Base-by-base conservation (phyloP, 2,888 invertebrate species). In the Calephelis perditalis region DNA sequence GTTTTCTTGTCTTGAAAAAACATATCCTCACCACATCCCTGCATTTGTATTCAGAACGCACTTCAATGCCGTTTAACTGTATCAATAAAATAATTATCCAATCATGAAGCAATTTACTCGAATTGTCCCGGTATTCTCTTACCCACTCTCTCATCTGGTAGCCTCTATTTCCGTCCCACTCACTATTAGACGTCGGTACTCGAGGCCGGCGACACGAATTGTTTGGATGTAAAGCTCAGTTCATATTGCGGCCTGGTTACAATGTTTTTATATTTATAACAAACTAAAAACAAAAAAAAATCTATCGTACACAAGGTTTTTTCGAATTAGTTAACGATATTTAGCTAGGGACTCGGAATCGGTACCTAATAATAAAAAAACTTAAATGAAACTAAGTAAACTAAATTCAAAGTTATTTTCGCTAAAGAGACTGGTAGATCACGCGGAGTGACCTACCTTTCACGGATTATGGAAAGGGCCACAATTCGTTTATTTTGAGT, bases 51-150 rank as follows among this genome's bases (percentile, higher is more conserved):
- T 63, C 60, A 58, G 63, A 70, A 74, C 73, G 49, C 69, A 73
- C 77, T 70, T 77, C 77, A 79, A 81, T 77, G 71, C 72, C 78
- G 77, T 82, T 86, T 84, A 84, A 81, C 78, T 81, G 79, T 84
- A 84, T 85, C 88, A 88, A 88, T 88, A 87, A 85, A 87, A 86
- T 85, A 88, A 89, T 89, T 89, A 88, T 85, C 89, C 89, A 89
- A 89, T 89, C 87, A 84, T 85, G 80, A 63, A 75, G 77, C 86
- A 87, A 88, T 87, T 88, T 84, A 82, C 82, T 82, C 71, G 74
- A 81, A 78, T 82, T 82, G 83, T 81, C 78, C 77, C 77, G 73
- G 70, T 66, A 64, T 74, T 58, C 10, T 68, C 66, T 64, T 11
- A 65, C 66, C 80, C 82, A 73, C 77, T 67, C 68, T 8, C 35